These are phyloP conservation scores for Athalia cordata DNA, from an alignment of 2,888 invertebrate species.

Conservation along the genomic window DNA sequence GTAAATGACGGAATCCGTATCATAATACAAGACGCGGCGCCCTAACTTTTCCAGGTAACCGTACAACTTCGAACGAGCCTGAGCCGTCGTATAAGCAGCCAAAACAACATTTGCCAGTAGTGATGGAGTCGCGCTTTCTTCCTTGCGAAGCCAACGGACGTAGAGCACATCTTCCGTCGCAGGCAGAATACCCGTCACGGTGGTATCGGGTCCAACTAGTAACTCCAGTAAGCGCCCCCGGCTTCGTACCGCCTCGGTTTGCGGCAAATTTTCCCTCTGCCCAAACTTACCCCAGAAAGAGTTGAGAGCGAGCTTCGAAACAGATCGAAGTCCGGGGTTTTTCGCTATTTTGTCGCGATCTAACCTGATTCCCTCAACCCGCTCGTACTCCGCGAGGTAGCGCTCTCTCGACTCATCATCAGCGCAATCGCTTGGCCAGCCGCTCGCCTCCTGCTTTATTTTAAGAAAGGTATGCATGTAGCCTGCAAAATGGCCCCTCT, in stretches of 20 bases:
- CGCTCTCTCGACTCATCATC: slow-evolving; percentile 50
- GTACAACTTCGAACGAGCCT: slow-evolving; percentile 64
- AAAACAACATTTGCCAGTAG: too few species aligned
- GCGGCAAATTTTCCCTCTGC: slow-evolving; percentile 41
- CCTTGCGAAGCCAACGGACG: slow-evolving; percentile 42
- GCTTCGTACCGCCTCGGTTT: slow-evolving; percentile 26
- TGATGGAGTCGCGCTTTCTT: too few species aligned
- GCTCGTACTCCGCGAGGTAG: too few species aligned
- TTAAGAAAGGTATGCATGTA: slow-evolving; percentile 64
- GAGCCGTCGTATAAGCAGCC: too few species aligned
- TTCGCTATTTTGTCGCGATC: slow-evolving; percentile 42
- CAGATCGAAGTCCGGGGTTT: slow-evolving; percentile 50
- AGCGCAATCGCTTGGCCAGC: slow-evolving; percentile 56
- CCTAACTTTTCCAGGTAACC: slow-evolving; percentile 60
- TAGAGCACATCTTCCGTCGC: slow-evolving; percentile 51
- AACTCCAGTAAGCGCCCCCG: slow-evolving; percentile 38
- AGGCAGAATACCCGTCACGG: slow-evolving; percentile 47
- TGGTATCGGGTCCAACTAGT: slow-evolving; percentile 49
- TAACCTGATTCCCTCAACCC: slow-evolving; percentile 46
- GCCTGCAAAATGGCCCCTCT: slow-evolving; percentile 60
- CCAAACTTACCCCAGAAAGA: slow-evolving; percentile 55
- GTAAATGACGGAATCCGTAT: slow-evolving; percentile 67
- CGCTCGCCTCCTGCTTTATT: slow-evolving; percentile 59
- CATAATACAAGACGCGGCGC: slow-evolving; percentile 62
- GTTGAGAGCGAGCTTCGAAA: slow-evolving; percentile 56